Conservation (phyloP, 2,797 vertebrate species). For the Ptychobarbus kaznakovi region DNA sequence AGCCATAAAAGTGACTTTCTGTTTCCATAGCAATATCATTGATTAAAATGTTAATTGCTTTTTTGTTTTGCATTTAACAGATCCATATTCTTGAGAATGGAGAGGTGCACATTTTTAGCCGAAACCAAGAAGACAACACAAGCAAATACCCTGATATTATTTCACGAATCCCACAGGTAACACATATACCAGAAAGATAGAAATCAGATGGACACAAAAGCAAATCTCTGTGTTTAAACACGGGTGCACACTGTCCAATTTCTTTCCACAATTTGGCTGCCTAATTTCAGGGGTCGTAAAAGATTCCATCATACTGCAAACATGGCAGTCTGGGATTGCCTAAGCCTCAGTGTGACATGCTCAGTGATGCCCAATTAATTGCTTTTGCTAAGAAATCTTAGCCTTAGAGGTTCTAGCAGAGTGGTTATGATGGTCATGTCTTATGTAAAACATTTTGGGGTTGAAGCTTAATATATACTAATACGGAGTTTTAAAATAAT, state of each 20-base stretch:
- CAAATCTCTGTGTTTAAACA: background rate
- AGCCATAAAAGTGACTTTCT: background rate
- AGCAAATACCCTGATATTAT: conserved; percentile 91
- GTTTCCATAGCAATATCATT: conserved; percentile 14
- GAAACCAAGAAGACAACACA: conserved; percentile 93
- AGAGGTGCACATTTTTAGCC: conserved; percentile 87
- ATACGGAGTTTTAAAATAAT: background rate
- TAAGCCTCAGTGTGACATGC: conserved; percentile 8
- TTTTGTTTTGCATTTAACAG: conserved; percentile 67
- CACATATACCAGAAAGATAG: background rate
- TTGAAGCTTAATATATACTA: background rate
- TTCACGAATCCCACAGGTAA: conserved; percentile 86
- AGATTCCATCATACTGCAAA: conserved; percentile 16
- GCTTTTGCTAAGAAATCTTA: conserved; percentile 18
- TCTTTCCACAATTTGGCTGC: background rate
- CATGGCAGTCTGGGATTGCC: conserved; percentile 2
- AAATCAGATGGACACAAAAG: background rate
- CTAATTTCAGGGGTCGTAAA: conserved; percentile 19
- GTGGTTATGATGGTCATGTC: background rate
- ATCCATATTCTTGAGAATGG: conserved; percentile 88
- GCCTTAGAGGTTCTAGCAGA: background rate
- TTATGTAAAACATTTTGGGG: conserved; percentile 12
- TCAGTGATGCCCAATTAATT: conserved; percentile 33
- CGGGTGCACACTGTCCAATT: background rate
- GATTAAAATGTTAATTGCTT: conserved; percentile 1